Base-by-base conservation (phyloP, 2,797 vertebrate genomes). In the Acanthurus leucopareius region DNA sequence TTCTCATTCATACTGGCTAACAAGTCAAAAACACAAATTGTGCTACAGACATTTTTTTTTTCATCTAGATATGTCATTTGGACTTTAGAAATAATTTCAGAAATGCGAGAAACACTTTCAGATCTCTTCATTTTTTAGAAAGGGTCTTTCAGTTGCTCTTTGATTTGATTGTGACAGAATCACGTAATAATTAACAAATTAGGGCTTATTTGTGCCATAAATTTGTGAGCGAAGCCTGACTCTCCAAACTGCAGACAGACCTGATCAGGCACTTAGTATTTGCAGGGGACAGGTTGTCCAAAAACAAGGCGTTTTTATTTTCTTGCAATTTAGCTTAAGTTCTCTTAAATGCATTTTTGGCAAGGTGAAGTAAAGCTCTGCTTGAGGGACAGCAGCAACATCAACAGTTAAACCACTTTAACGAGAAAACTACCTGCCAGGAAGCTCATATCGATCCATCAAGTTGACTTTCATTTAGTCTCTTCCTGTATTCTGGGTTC, bases 151-250 rank as follows among this genome's bases (percentile, higher is more conserved):
- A 32, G 28, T n/a, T 4, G 19, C 61, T 79, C 71, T 69, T 54
- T 66, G 64, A 65, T 77, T 57, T 9, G 47, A 77, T 79, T 66
- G 75, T 73, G 47, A 51, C 8, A 28, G 22, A 10, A 28, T 42
- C 17, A 28, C 40, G 20, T 38, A 45, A 15, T 3, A 5, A 61
- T n/a, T 57, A 77, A 74, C 32, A 38, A 35, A 48, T 47, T 0
- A 0, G 48, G 45, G 28, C 51, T 17, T 20, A 45, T 69, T 51
- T 75, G 82, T 86, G 86, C 75, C 75, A 58, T 79, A 60, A 72
- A 58, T 74, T 56, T 64, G 19, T 11, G 25, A 80, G 54, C 53
- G 44, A 75, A 72, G 40, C 20, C 62, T 1, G 6, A 80, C 38
- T 59, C 56, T 44, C 64, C 48, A 57, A 53, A 38, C 52, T 8